Evolutionary conservation across 2,113 vertebrate genomes (phyloP).

Genomic region (Alosa alosa): DNA sequence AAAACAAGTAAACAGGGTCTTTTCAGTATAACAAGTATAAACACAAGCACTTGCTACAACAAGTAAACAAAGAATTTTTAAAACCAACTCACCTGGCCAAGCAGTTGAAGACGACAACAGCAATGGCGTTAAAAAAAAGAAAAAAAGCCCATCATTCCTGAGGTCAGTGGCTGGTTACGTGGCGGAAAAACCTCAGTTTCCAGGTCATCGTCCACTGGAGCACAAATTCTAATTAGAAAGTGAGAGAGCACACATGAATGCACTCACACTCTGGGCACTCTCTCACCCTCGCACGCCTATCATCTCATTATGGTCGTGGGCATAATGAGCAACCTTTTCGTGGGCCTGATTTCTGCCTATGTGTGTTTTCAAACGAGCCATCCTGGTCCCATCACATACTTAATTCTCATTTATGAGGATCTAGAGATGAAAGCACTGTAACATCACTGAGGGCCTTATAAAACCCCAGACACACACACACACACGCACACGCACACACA

Average conservation of each 20-base stretch:
- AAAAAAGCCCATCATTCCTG: not conserved
- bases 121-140: not conserved
- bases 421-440: not conserved
- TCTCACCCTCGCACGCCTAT: not conserved
- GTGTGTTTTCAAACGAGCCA: not conserved
- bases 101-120: not conserved
- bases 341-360: not conserved
- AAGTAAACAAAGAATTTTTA: not conserved
- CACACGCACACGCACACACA: not conserved
- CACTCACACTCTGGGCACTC: not conserved
- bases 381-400: not conserved
- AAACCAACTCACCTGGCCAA: not conserved
- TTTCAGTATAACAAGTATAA: too few relatives aligned
- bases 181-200: slow-evolving; percentile 10
- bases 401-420: not conserved
- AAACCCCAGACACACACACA: not conserved
- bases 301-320: slow-evolving; percentile 2
- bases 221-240: slow-evolving; percentile 20
- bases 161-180: not conserved
- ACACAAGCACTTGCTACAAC: too few relatives aligned
- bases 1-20: not conserved
- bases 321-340: slow-evolving; percentile 2
- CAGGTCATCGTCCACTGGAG: not conserved
- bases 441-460: not conserved
- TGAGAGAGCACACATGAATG: slow-evolving; percentile 15